phyloP scores from a whole-genome alignment of 1,140 invertebrate genomes.

The Orussus abietinus region DNA sequence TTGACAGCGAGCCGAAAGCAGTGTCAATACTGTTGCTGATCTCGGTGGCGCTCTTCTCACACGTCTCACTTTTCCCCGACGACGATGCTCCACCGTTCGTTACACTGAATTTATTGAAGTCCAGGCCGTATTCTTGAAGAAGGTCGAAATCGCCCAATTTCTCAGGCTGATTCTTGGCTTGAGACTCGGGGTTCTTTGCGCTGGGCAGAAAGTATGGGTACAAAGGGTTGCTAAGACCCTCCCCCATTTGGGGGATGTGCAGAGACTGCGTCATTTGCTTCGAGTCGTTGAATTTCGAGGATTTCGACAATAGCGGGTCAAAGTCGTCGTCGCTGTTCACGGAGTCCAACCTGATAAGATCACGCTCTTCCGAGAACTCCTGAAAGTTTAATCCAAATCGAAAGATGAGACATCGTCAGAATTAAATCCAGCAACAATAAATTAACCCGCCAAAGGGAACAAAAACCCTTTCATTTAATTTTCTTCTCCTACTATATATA shows the following conservation, averaged over 20 bases:
- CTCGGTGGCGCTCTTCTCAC: conserved; percentile 22
- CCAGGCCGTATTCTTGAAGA: conserved; percentile 57
- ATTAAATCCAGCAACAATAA: too few species aligned
- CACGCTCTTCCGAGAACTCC: conserved; percentile 44
- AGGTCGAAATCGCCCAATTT: conserved; percentile 53
- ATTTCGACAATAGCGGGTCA: conserved; percentile 56
- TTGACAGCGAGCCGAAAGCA: conserved; percentile 37
- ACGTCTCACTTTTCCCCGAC: conserved; percentile 14
- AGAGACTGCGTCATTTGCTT: conserved; percentile 50
- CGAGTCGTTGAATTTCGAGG: conserved; percentile 29
- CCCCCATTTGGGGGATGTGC: conserved; percentile 44
- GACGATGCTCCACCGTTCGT: conserved; percentile 37
- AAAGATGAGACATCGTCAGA: too few species aligned
- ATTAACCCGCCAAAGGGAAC: too few species aligned
- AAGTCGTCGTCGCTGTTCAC: conserved; percentile 60
- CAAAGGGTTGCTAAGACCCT: conserved; percentile 58
- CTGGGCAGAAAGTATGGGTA: conserved; percentile 59
- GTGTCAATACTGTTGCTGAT: conserved; percentile 36
- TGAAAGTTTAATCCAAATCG: too few species aligned
- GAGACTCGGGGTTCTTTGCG: conserved; percentile 29
- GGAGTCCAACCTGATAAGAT: conserved; percentile 61
- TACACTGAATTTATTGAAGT: conserved; percentile 50
- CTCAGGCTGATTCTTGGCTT: conserved; percentile 28
- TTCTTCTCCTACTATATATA: too few species aligned
- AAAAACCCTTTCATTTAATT: too few species aligned